These are phyloP conservation scores for Garrulus glandarius DNA, from an alignment of 2,797 vertebrate species.

Conservation along the genomic window DNA sequence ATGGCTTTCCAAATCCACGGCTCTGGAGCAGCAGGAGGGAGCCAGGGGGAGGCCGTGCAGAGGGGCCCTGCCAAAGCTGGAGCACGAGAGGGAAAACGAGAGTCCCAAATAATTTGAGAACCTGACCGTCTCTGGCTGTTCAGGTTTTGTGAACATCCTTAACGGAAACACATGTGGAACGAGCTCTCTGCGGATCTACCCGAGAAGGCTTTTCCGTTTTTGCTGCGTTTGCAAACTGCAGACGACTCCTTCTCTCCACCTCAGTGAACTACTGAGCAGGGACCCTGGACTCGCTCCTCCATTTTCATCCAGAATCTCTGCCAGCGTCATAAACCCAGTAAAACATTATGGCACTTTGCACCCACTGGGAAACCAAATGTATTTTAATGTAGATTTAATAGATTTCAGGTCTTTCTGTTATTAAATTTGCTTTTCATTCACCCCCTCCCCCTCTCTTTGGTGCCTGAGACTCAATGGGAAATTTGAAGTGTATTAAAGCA, in stretches of 20 bases:
- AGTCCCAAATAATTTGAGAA: slow-evolving; percentile 46
- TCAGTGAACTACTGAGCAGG: slow-evolving; percentile 57
- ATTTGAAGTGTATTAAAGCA: slow-evolving; percentile 67
- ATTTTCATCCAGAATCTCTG: slow-evolving; percentile 63
- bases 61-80: background rate
- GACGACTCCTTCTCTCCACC: slow-evolving; percentile 26
- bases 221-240: slow-evolving; percentile 66
- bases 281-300: slow-evolving; percentile 61
- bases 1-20: fast-evolving
- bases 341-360: slow-evolving; percentile 67
- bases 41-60: fast-evolving
- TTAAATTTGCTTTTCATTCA: slow-evolving; percentile 63
- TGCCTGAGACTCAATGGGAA: slow-evolving; percentile 63
- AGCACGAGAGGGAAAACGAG: background rate
- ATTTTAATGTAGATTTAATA: slow-evolving; percentile 72
- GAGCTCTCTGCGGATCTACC: slow-evolving; percentile 45
- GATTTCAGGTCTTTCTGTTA: slow-evolving; percentile 69
- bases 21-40: background rate
- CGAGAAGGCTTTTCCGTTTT: slow-evolving; percentile 59
- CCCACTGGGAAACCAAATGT: slow-evolving; percentile 70
- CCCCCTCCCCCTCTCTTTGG: slow-evolving; percentile 31
- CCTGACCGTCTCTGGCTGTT: slow-evolving; percentile 30
- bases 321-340: slow-evolving; percentile 66
- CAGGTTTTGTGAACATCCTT: slow-evolving; percentile 59
- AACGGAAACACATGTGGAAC: slow-evolving; percentile 64